Conservation (phyloP, 1,140 invertebrate genomes). For the Drosophila varians region DNA sequence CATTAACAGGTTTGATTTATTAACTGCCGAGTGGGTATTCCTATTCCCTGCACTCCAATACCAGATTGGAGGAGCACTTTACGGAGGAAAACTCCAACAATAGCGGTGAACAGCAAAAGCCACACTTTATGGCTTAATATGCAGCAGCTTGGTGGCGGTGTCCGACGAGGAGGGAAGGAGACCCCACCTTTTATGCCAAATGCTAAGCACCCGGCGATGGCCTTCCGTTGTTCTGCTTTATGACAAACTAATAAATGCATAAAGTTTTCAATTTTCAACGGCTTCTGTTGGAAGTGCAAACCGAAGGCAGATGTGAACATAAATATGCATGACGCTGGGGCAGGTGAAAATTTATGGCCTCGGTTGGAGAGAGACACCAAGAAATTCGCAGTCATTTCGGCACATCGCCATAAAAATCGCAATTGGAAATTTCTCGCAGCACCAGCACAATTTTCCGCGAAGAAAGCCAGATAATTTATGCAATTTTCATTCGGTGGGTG, state of each 20-base stretch:
- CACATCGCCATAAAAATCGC: constrained; percentile 15
- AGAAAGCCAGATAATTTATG: constrained; percentile 68
- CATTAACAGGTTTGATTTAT: constrained; percentile 84
- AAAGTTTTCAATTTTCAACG: constrained; percentile 71
- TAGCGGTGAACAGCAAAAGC: constrained; percentile 7
- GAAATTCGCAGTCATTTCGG: constrained; percentile 15
- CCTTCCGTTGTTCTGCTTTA: constrained; percentile 60
- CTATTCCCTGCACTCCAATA: constrained; percentile 2
- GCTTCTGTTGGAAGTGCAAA: constrained; percentile 61
- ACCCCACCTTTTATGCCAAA: constrained; percentile 55
- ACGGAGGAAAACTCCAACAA: constrained; percentile 54
- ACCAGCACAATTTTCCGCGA: constrained; percentile 16
- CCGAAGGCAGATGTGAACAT: constrained; percentile 26
- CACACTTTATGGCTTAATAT: constrained; percentile 80
- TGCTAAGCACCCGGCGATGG: constrained; percentile 21
- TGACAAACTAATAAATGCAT: constrained; percentile 81
- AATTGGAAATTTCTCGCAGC: constrained; percentile 9
- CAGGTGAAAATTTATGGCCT: constrained; percentile 38
- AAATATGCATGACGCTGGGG: constrained; percentile 27
- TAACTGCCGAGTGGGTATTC: constrained; percentile 67
- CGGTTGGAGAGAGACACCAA: too few relatives aligned
- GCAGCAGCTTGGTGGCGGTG: background rate
- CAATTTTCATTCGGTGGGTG: constrained; percentile 81
- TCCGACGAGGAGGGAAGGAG: too few relatives aligned
- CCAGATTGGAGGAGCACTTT: constrained; percentile 48